phyloP scores from a whole-genome alignment of 2,888 invertebrate genomes.

The Hydraecia micacea region DNA sequence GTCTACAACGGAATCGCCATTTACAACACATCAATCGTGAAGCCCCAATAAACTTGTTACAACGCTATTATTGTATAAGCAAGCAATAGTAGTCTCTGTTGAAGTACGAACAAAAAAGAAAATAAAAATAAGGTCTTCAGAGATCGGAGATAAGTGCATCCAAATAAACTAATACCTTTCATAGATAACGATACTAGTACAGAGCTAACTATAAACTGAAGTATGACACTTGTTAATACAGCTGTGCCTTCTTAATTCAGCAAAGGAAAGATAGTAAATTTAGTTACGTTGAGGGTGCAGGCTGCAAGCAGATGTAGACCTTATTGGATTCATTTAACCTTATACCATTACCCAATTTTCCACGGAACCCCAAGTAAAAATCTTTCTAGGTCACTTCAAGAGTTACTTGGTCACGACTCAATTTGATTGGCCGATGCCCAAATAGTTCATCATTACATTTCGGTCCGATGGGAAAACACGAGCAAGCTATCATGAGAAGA shows the following conservation, averaged over 20 bases:
- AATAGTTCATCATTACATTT: conserved; percentile 65
- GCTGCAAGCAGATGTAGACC: conserved; percentile 2
- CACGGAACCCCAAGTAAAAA: conserved; percentile 23
- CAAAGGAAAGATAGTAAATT: conserved; percentile 9
- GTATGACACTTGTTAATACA: neutral
- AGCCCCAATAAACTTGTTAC: conserved; percentile 54
- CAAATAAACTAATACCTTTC: neutral
- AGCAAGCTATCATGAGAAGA: conserved; percentile 54
- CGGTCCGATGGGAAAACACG: conserved; percentile 40
- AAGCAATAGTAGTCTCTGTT: conserved; percentile 37
- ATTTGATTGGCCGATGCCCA: conserved; percentile 64
- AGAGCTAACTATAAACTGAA: neutral
- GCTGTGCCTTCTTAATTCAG: neutral
- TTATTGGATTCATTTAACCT: conserved; percentile 24
- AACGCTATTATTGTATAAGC: conserved; percentile 44
- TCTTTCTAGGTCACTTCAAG: conserved; percentile 35
- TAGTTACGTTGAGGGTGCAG: neutral
- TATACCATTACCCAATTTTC: conserved; percentile 19
- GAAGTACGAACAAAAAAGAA: conserved; percentile 31
- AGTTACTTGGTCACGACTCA: conserved; percentile 40
- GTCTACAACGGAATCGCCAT: conserved; percentile 32
- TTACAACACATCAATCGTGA: conserved; percentile 50
- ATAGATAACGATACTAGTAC: neutral
- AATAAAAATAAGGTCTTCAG: conserved; percentile 14
- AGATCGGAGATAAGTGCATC: conserved; percentile 14